Evolutionary conservation across 1,140 invertebrate genomes (phyloP).

Genomic region (Globodera rostochiensis): DNA sequence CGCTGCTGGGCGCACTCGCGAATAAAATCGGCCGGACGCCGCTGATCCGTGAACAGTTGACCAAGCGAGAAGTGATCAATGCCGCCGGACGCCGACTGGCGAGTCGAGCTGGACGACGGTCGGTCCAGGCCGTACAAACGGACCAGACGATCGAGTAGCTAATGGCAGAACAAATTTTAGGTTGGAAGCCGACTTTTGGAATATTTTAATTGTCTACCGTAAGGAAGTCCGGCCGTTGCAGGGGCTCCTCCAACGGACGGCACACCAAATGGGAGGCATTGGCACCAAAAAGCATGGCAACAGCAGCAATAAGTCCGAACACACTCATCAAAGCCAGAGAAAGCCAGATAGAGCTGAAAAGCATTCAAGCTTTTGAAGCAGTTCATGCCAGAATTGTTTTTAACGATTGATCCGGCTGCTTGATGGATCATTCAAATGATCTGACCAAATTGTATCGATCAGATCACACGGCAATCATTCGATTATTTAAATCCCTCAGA

Average conservation of each 20-base stretch:
- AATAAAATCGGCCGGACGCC: conserved; percentile 57
- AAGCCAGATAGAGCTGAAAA: conserved; percentile 63
- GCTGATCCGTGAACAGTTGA: conserved; percentile 30
- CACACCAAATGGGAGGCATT: conserved; percentile 58
- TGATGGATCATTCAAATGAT: background rate
- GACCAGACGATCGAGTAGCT: conserved; percentile 44
- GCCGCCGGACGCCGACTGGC: background rate
- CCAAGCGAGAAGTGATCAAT: conserved; percentile 12
- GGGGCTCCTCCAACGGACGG: conserved; percentile 58
- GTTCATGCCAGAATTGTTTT: background rate
- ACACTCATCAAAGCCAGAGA: conserved; percentile 48
- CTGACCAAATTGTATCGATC: background rate
- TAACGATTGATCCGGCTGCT: background rate
- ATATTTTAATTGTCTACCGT: conserved; percentile 38
- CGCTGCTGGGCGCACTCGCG: conserved; percentile 52
- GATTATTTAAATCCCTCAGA: background rate
- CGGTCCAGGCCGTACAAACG: conserved; percentile 31
- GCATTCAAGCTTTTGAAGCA: background rate
- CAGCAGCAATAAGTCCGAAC: conserved; percentile 49
- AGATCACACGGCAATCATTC: background rate
- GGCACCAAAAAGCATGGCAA: conserved; percentile 55
- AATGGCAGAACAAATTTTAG: background rate
- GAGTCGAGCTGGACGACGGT: conserved; percentile 9
- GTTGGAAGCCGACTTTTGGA: background rate
- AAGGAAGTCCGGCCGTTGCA: conserved; percentile 55